Conservation (phyloP, 2,797 vertebrate genomes). For the Cetoscarus ocellatus region DNA sequence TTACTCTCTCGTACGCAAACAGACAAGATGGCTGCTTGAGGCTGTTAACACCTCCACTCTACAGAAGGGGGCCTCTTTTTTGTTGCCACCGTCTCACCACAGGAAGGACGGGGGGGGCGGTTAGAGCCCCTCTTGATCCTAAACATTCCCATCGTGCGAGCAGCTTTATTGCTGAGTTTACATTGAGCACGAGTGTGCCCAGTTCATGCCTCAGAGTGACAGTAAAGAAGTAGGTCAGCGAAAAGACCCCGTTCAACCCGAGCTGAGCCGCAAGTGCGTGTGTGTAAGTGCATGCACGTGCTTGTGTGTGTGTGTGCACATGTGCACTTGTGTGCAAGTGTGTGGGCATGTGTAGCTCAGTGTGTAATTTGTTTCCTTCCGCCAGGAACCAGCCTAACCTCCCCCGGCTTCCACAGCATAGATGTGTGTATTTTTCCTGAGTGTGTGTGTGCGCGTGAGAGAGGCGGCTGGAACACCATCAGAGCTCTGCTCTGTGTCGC, state of each 20-base stretch:
- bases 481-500: slow-evolving; percentile 54
- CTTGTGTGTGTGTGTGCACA: slow-evolving; percentile 5
- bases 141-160: slow-evolving; percentile 41
- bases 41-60: slow-evolving; percentile 75
- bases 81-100: slow-evolving; percentile 59
- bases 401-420: slow-evolving; percentile 56
- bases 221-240: slow-evolving; percentile 79
- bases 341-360: slow-evolving; percentile 54
- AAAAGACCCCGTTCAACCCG: slow-evolving; percentile 66
- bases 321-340: slow-evolving; percentile 26
- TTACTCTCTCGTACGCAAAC: slow-evolving; percentile 44
- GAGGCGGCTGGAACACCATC: slow-evolving; percentile 40
- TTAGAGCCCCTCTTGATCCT: slow-evolving; percentile 49
- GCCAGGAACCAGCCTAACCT: slow-evolving; percentile 71
- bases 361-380: slow-evolving; percentile 72
- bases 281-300: slow-evolving; percentile 3
- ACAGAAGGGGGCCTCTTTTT: slow-evolving; percentile 71
- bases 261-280: slow-evolving; percentile 46
- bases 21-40: slow-evolving; percentile 79
- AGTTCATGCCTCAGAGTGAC: slow-evolving; percentile 52
- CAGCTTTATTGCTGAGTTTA: slow-evolving; percentile 49
- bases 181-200: slow-evolving; percentile 40
- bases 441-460: slow-evolving; percentile 16
- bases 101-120: slow-evolving; percentile 38
- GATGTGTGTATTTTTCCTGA: slow-evolving; percentile 18